Evolutionary conservation across 1,140 invertebrate genomes (phyloP), one percentile per base, ranked within the genome.

Genomic region (Bombyx mori): DNA sequence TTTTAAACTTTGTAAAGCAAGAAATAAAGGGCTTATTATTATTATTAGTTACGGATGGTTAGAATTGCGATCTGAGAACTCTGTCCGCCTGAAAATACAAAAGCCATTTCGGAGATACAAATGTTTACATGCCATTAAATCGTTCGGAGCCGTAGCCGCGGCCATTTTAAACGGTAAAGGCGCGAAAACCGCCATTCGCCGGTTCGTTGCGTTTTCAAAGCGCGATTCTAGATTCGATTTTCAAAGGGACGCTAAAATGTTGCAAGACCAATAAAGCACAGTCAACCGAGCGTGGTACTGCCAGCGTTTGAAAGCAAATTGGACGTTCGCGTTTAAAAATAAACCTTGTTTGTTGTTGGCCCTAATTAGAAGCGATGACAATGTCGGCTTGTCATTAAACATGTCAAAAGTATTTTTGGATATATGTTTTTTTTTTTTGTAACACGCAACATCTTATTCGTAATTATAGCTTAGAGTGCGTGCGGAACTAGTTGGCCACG

Each of bases 161-260:
- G 61, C 72, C 71, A 76, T 75, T 75, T 77, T 75, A 72, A 80
- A 69, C 62, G 26, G 49, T 62, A 72, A 75, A 79, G 77, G 77
- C 81, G 78, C 75, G 73, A 82, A 35, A 80, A 72, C 71, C 75
- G 71, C 69, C 67, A 75, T 82, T 78, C 82, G 77, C 71, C 77
- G 78, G 49, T 65, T 70, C 82, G 82, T 85, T 79, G 63, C 62
- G 65, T 60, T 69, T 76, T 70, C 60, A 74, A 67, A 62, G 69
- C 72, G 72, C 77, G 73, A 78, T 82, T 79, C 75, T 79, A 77
- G 69, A 71, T 84, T 78, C 69, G 69, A 74, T 72, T 80, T 82
- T 82, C 77, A 82, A 82, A 82, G 73, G 78, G 26, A 35, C 65
- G 68, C 72, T 84, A 84, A 82, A 84, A 79, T 84, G 79, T 84